These are phyloP conservation scores for Dendroctonus ponderosae DNA, from an alignment of 1,140 invertebrate species.

Conservation along the genomic window DNA sequence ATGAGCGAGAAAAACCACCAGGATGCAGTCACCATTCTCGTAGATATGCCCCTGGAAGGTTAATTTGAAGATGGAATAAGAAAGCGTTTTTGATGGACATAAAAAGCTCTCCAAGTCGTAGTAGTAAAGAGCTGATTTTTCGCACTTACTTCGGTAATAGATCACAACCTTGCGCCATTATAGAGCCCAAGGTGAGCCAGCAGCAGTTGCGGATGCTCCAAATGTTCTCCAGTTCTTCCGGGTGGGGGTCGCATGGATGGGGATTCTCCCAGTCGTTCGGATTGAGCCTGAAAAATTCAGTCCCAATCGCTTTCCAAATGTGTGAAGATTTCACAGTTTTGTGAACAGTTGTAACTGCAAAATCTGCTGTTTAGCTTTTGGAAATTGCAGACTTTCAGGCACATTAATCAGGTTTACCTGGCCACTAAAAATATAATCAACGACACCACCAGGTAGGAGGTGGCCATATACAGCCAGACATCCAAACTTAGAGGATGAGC, in stretches of 20 bases:
- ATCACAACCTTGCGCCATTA: conserved; percentile 79
- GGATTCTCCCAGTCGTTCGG: conserved; percentile 87
- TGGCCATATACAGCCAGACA: conserved; percentile 91
- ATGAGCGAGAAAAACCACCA: conserved; percentile 99
- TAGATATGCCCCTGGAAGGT: conserved; percentile 63
- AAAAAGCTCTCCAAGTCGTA: background rate
- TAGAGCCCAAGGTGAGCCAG: conserved; percentile 76
- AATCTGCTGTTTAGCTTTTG: background rate
- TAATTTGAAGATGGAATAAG: background rate
- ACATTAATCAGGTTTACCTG: conserved; percentile 61
- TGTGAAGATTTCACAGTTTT: background rate
- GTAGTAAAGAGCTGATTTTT: background rate
- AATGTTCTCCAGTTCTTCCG: conserved; percentile 75
- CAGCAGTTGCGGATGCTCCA: conserved; percentile 73
- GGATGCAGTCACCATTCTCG: conserved; percentile 76
- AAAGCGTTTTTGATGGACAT: background rate
- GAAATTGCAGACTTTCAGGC: background rate
- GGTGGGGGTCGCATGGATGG: conserved; percentile 78
- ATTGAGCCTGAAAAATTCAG: conserved; percentile 62
- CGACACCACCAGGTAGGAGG: conserved; percentile 83
- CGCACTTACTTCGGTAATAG: conserved; percentile 70
- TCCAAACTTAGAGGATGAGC: conserved; percentile 82
- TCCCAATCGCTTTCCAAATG: background rate
- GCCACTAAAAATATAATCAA: conserved; percentile 80
- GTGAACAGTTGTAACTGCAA: background rate